Evolutionary conservation across 2,888 invertebrate genomes (phyloP).

Genomic region (Callyntrura guangdongensis): DNA sequence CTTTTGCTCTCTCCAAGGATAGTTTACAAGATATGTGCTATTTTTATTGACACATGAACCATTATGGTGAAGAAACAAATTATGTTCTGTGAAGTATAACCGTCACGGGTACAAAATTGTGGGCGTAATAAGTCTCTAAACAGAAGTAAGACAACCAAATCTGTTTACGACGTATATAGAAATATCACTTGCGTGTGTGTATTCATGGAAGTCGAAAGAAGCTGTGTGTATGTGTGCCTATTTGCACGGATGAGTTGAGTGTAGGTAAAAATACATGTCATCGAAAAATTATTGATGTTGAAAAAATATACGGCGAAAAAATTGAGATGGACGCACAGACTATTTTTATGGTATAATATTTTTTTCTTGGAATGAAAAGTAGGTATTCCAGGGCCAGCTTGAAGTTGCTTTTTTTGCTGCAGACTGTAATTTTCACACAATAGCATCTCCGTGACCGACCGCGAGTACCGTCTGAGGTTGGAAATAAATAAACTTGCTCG

Average conservation of each 20-base stretch:
- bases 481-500: background rate
- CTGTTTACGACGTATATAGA: background rate
- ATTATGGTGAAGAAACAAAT: conserved; percentile 32
- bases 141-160: background rate
- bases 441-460: background rate
- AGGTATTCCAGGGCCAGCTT: background rate
- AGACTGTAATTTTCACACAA: no score
- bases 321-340: background rate
- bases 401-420: background rate
- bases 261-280: conserved; percentile 43
- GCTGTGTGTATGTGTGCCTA: background rate
- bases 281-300: conserved; percentile 45
- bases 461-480: background rate
- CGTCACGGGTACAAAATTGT: background rate
- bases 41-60: conserved; percentile 9
- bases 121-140: background rate
- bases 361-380: background rate
- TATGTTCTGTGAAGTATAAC: conserved; percentile 29
- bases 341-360: background rate
- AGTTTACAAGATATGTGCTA: conserved; percentile 19
- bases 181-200: background rate
- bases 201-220: background rate
- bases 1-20: background rate
- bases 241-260: conserved; percentile 35
- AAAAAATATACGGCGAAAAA: conserved; percentile 10